A percentile compares a stretch with the other conserved stretches of the same genome.
These are phyloP conservation scores for Bostrychus sinensis DNA, from an alignment of 2,113 vertebrate species.

Conservation along the genomic window DNA sequence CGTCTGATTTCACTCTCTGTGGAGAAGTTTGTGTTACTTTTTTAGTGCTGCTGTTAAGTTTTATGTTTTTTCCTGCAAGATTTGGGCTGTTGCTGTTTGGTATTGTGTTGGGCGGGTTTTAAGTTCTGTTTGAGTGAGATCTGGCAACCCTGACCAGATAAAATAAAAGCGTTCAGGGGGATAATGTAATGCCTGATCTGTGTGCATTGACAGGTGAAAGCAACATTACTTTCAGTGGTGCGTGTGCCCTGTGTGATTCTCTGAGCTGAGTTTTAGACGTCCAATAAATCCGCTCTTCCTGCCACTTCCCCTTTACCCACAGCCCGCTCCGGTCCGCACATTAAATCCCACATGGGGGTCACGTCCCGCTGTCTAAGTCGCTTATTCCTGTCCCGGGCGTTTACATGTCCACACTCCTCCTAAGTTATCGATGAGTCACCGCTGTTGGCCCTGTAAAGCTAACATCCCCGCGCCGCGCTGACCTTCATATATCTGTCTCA, in stretches of 20 bases:
- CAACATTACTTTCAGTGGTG: too few species aligned
- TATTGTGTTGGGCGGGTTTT: too few species aligned
- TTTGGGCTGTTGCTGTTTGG: too few species aligned
- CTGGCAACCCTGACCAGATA: too few species aligned
- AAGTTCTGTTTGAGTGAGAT: too few species aligned
- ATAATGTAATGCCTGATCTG: too few species aligned
- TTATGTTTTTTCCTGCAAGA: too few species aligned
- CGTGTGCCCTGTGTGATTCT: background rate
- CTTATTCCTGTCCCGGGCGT: background rate
- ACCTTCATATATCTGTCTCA: slow-evolving; percentile 54
- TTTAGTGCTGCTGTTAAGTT: too few species aligned
- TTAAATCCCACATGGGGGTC: slow-evolving; percentile 5
- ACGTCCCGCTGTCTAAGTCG: background rate
- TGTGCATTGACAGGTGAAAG: too few species aligned
- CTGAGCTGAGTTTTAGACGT: background rate
- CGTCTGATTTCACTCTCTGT: too few species aligned
- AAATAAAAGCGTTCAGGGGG: too few species aligned
- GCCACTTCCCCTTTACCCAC: background rate
- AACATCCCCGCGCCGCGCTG: slow-evolving; percentile 3
- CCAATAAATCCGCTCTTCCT: background rate
- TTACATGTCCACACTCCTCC: slow-evolving; percentile 16
- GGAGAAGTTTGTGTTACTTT: too few species aligned
- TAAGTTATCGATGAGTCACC: slow-evolving; percentile 41
- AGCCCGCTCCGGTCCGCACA: background rate
- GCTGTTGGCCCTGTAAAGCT: slow-evolving; percentile 31